A percentile compares a stretch with the other conserved stretches of the same genome.
These are phyloP conservation scores for Sarcophilus harrisii DNA, from an alignment of 2,797 vertebrate species.

Conservation along the genomic window DNA sequence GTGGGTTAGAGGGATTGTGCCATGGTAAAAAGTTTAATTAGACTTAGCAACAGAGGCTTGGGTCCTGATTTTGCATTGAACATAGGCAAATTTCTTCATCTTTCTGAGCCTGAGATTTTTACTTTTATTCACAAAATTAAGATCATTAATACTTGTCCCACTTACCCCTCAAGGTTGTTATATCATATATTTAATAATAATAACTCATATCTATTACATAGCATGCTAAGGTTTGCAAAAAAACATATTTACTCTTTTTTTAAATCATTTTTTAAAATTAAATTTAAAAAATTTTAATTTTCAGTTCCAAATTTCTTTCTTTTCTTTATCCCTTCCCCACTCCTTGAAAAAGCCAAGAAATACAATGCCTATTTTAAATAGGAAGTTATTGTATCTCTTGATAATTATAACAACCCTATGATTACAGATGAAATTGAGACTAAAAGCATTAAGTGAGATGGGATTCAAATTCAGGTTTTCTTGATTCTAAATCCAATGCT, in stretches of 20 bases:
- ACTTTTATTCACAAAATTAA: background rate
- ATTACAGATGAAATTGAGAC: background rate
- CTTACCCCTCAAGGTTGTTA: background rate
- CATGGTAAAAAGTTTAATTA: background rate
- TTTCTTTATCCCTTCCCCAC: background rate
- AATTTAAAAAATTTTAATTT: background rate
- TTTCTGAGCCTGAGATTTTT: background rate
- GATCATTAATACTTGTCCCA: background rate
- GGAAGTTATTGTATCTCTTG: background rate
- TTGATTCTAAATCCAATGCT: background rate
- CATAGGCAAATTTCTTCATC: background rate
- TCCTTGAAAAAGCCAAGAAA: background rate
- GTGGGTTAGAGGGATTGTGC: background rate
- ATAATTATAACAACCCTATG: background rate
- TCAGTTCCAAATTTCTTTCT: background rate
- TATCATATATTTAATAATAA: background rate
- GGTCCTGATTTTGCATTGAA: background rate
- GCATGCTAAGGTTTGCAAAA: background rate
- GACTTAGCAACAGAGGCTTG: background rate
- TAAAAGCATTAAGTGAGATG: background rate
- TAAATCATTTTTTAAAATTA: background rate
- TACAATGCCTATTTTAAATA: background rate
- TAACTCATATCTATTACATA: background rate
- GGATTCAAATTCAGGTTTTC: background rate
- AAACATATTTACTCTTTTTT: background rate